Percentiles rank a stretch among this genome's conserved stretches.
Conservation (phyloP, 2,113 vertebrate genomes). For the Furnarius figulus region DNA sequence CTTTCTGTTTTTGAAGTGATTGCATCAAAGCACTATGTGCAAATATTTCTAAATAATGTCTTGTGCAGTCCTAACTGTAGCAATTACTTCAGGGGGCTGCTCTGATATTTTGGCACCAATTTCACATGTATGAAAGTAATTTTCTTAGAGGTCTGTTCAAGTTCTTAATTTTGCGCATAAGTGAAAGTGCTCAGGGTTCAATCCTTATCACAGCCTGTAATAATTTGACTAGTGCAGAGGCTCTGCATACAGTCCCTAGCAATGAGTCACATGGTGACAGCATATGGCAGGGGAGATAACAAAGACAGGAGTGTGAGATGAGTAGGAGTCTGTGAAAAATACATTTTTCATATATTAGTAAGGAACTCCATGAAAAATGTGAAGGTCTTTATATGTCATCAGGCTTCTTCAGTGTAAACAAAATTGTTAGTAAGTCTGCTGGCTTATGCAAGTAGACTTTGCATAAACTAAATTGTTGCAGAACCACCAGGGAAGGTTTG, state of each 20-base stretch:
- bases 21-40: not conserved
- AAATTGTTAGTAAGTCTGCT: not conserved
- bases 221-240: not conserved
- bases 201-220: not conserved
- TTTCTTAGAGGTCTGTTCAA: not conserved
- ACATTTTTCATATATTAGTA: not conserved
- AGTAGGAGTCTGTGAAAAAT: constrained; percentile 52
- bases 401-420: constrained; percentile 11
- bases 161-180: not conserved
- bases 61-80: not conserved
- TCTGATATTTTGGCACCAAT: not conserved
- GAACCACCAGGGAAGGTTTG: not conserved
- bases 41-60: not conserved
- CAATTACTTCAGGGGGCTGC: not conserved
- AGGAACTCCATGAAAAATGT: not conserved
- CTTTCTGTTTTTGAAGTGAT: not conserved
- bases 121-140: not conserved
- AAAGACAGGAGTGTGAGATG: not conserved
- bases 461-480: not conserved
- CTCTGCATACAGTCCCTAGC: not conserved
- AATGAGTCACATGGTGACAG: not conserved
- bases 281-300: constrained; percentile 19
- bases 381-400: not conserved
- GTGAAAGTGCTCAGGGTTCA: not conserved
- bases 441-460: not conserved